phyloP scores from a whole-genome alignment of 2,113 vertebrate species.

The Mellivora capensis region DNA sequence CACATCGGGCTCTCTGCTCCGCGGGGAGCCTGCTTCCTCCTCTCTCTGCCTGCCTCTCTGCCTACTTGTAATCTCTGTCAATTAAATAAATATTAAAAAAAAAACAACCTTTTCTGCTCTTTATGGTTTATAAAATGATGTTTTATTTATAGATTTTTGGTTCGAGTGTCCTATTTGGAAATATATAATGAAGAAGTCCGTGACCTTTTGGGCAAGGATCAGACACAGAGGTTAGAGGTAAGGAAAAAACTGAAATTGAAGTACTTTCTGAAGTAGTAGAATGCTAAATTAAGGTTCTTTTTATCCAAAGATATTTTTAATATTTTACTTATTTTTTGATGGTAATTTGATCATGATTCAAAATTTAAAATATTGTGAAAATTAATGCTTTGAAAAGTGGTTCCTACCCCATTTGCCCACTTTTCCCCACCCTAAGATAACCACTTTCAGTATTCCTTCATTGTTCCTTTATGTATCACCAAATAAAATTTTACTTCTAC shows the following conservation, averaged over 20 bases:
- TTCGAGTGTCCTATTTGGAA: conserved; percentile 97
- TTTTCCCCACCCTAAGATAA: background rate
- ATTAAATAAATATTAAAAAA: too few relatives aligned
- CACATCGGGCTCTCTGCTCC: too few relatives aligned
- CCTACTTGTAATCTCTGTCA: too few relatives aligned
- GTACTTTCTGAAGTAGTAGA: background rate
- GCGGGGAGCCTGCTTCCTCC: too few relatives aligned
- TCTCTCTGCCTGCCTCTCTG: too few relatives aligned
- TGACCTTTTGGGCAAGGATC: conserved; percentile 96
- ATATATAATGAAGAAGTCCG: conserved; percentile 99
- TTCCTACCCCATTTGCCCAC: background rate
- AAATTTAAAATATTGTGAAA: background rate
- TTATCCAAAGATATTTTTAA: conserved; percentile 16
- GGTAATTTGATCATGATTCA: background rate
- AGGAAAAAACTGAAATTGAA: conserved; percentile 50
- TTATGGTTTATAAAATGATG: background rate
- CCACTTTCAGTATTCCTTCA: background rate
- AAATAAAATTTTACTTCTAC: background rate
- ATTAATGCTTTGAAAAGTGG: background rate
- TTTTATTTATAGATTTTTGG: conserved; percentile 90
- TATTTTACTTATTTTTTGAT: conserved; percentile 20
- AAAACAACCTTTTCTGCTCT: background rate
- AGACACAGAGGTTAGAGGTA: conserved; percentile 96
- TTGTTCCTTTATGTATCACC: background rate
- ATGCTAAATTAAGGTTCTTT: background rate